Base-by-base conservation (phyloP, 2,888 invertebrate genomes). In the Phlogophora meticulosa region DNA sequence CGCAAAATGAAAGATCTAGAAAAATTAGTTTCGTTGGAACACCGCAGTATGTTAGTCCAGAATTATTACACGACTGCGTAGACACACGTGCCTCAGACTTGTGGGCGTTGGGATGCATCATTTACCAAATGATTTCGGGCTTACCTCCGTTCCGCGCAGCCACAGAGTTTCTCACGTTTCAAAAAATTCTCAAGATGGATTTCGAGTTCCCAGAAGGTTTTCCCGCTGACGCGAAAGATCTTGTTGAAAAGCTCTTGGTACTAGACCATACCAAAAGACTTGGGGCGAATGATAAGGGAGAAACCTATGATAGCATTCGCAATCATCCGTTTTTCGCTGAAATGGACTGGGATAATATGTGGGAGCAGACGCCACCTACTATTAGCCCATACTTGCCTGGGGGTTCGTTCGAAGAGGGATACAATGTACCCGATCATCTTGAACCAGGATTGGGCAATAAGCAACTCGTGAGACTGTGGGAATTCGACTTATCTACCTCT, bases 21-120 rank as follows among this genome's bases (percentile, higher is more conserved):
- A 96, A 96, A 84, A 97, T 97, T 86, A 98, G 98, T 91, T 99
- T 99, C 93, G 99, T 99, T 15, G 99, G 99, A 56, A 99, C 99
- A 13, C 99, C 99, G 2, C 99, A 99, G 91, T 99, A 99, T 92
- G 99, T 99, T 0, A 99, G 99, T 64, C 99, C 99, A 3, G 99
- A 99, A 95, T 96, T 99, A 73, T 95, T 99, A 57, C 98, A 97
- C 70, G 97, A 98, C 88, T 97, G 97, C 70, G 97, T 97, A 2
- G 97, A 97, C 59, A 97, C 97, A 53, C 96, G 96, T 62, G 97
- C 98, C 46, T 98, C 98, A 15, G 99, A 99, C 94, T 96, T 99
- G 65, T 99, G 99, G 99, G 99, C 99, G 0, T 96, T 99, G 51
- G 99, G 99, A 34, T 99, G 99, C 92, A 98, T 99, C 81, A 95